Evolutionary conservation across 1,140 invertebrate species (phyloP).

Genomic region (Conopomorpha cramerella): DNA sequence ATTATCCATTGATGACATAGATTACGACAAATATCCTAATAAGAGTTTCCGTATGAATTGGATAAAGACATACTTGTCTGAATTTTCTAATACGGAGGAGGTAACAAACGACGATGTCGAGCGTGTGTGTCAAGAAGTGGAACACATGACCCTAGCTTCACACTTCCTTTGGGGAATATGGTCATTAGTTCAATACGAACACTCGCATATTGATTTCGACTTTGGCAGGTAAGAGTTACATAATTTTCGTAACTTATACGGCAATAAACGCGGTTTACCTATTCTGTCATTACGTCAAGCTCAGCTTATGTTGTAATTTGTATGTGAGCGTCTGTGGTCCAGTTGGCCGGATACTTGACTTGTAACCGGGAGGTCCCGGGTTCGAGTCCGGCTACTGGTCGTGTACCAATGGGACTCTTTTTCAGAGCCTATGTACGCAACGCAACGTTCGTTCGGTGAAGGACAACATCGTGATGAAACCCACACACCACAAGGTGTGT

Average conservation of each 20-base stretch:
- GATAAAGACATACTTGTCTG: conserved; percentile 76
- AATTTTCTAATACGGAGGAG: conserved; percentile 58
- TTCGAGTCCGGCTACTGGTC: too few relatives aligned
- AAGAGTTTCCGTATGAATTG: conserved; percentile 82
- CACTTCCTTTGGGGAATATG: conserved; percentile 94
- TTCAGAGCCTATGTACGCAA: too few relatives aligned
- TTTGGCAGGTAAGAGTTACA: conserved; percentile 77
- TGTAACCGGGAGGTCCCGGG: too few relatives aligned
- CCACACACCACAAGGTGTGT: too few relatives aligned
- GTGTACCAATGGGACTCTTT: too few relatives aligned
- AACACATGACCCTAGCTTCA: conserved; percentile 78
- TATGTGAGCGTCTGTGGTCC: too few relatives aligned
- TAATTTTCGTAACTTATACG: conserved; percentile 1
- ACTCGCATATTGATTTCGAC: conserved; percentile 93
- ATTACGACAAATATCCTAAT: conserved; percentile 80
- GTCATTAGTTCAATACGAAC: conserved; percentile 87
- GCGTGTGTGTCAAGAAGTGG: conserved; percentile 75
- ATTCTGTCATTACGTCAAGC: too few relatives aligned
- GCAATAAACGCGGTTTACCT: too few relatives aligned
- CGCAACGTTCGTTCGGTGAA: too few relatives aligned
- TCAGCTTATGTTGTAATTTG: too few relatives aligned
- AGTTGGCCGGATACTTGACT: too few relatives aligned
- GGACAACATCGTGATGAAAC: too few relatives aligned
- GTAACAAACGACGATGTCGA: conserved; percentile 68
- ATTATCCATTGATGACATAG: conserved; percentile 67